These are phyloP conservation scores for Zaprionus inermis DNA, from an alignment of 1,140 invertebrate genomes.

Conservation along the genomic window DNA sequence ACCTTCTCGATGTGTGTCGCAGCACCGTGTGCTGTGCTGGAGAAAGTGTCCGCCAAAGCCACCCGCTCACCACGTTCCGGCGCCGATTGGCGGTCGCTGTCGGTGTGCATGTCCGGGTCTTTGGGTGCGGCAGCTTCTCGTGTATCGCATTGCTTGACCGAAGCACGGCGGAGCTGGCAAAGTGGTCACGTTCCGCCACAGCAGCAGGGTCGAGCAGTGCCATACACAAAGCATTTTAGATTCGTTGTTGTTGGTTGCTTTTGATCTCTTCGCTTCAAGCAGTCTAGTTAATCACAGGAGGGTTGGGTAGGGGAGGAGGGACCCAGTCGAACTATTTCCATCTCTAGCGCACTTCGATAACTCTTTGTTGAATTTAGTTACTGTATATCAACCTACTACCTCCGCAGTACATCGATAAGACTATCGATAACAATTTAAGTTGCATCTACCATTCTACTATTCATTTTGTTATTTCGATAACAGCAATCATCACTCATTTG, in stretches of 20 bases:
- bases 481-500: too few species aligned
- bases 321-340: background rate
- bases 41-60: slow-evolving; percentile 28
- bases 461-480: too few species aligned
- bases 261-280: slow-evolving; percentile 77
- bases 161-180: background rate
- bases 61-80: slow-evolving; percentile 26
- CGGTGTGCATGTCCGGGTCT: slow-evolving; percentile 41
- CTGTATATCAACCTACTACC: slow-evolving; percentile 71
- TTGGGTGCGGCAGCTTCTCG: slow-evolving; percentile 46
- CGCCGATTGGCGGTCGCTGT: slow-evolving; percentile 4
- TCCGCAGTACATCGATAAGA: slow-evolving; percentile 29
- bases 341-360: background rate
- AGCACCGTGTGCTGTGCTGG: slow-evolving; percentile 20
- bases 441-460: background rate
- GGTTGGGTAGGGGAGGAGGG: too few species aligned
- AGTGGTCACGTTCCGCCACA: background rate
- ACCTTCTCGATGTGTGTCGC: background rate
- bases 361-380: background rate
- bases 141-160: slow-evolving; percentile 67
- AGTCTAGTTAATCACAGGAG: slow-evolving; percentile 25
- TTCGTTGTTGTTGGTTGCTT: slow-evolving; percentile 84
- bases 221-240: slow-evolving; percentile 71
- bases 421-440: background rate
- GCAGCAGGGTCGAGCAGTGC: slow-evolving; percentile 49